Conservation (phyloP, 2,113 vertebrate species). For the Marmota monax region DNA sequence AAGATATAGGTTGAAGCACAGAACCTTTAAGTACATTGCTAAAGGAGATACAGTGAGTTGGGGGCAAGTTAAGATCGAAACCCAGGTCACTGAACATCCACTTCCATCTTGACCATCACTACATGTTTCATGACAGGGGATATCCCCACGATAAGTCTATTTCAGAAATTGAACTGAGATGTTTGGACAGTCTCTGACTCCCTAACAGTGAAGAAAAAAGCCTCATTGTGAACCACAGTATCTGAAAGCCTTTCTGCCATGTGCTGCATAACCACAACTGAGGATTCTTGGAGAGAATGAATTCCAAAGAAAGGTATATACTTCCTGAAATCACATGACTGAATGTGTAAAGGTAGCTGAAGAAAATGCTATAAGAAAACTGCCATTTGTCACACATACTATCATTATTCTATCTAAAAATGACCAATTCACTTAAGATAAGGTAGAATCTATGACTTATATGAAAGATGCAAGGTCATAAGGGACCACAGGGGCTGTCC, state of each 20-base stretch:
- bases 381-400: neutral
- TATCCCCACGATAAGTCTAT: neutral
- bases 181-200: neutral
- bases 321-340: neutral
- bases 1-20: constrained; percentile 16
- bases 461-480: neutral
- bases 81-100: neutral
- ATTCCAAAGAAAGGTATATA: neutral
- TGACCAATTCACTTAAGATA: constrained; percentile 45
- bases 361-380: neutral
- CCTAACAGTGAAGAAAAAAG: neutral
- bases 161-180: constrained; percentile 30
- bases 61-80: neutral
- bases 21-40: neutral
- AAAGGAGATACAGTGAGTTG: neutral
- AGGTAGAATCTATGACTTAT: neutral
- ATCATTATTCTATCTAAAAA: constrained; percentile 25
- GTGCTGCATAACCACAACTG: neutral
- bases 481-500: neutral
- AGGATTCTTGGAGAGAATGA: neutral
- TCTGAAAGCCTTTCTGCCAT: neutral
- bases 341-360: neutral
- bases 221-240: neutral
- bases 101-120: neutral
- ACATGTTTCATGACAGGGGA: neutral